phyloP scores from a whole-genome alignment of 1,140 invertebrate species.

The Ctenoplectra terminalis region DNA sequence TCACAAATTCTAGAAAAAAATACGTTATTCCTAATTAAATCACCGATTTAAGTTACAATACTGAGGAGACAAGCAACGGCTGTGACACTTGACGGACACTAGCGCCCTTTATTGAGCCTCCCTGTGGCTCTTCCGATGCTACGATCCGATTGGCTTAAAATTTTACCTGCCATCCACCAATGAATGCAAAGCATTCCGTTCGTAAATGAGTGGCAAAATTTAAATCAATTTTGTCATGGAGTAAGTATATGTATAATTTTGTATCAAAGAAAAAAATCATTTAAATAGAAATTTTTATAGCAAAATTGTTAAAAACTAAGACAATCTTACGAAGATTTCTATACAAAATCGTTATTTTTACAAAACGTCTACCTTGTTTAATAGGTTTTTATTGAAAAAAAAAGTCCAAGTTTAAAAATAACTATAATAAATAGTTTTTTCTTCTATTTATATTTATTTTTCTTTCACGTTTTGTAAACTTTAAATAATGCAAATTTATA shows the following conservation, averaged over 20 bases:
- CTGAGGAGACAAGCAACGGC: conserved; percentile 75
- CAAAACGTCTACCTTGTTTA: too few species aligned
- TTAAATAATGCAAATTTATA: neutral
- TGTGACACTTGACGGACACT: conserved; percentile 78
- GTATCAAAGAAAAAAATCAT: neutral
- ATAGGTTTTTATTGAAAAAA: neutral
- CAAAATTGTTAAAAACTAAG: neutral
- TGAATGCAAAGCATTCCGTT: neutral
- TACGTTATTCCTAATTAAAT: conserved; percentile 75
- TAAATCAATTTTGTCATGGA: neutral
- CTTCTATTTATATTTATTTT: too few species aligned
- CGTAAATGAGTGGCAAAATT: conserved; percentile 24
- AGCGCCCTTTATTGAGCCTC: conserved; percentile 78
- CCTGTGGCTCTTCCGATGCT: conserved; percentile 33
- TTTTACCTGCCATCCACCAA: conserved; percentile 15
- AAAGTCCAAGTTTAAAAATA: neutral
- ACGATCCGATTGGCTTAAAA: conserved; percentile 27
- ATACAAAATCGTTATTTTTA: too few species aligned
- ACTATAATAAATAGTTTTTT: too few species aligned
- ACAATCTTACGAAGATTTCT: neutral
- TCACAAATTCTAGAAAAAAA: conserved; percentile 77
- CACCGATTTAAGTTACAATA: conserved; percentile 74
- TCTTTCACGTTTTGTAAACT: neutral
- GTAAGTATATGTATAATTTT: neutral
- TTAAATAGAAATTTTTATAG: neutral